Evolutionary conservation across 2,888 invertebrate genomes (phyloP).

Genomic region (Conomelus anceps): DNA sequence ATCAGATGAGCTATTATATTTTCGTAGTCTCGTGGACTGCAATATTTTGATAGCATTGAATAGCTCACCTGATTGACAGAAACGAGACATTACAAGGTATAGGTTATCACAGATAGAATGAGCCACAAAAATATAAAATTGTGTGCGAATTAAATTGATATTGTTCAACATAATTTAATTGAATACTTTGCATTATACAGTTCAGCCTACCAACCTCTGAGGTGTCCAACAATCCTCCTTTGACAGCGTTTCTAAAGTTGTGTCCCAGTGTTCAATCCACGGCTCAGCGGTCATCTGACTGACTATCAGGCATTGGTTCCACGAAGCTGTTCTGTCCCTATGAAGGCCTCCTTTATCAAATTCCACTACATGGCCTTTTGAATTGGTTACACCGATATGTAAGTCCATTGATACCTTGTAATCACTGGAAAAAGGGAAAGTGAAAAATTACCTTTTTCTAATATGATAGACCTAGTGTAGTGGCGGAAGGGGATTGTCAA

Average conservation of each 20-base stretch:
- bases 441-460: neutral
- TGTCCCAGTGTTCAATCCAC: constrained; percentile 65
- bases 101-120: too few relatives aligned
- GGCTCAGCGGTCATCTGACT: constrained; percentile 43
- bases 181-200: too few relatives aligned
- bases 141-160: too few relatives aligned
- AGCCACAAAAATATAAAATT: too few relatives aligned
- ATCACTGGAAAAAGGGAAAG: constrained; percentile 52
- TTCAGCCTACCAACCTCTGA: constrained; percentile 36
- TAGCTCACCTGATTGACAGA: too few relatives aligned
- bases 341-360: constrained; percentile 73
- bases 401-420: constrained; percentile 77
- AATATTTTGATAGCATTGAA: too few relatives aligned
- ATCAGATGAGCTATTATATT: too few relatives aligned
- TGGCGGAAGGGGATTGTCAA: too few relatives aligned
- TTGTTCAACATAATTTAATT: too few relatives aligned
- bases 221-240: constrained; percentile 40
- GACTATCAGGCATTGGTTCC: constrained; percentile 44
- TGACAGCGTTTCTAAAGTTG: constrained; percentile 56
- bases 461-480: too few relatives aligned
- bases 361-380: constrained; percentile 70
- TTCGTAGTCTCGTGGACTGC: too few relatives aligned
- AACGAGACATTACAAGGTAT: too few relatives aligned
- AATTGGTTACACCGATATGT: constrained; percentile 85
- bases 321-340: constrained; percentile 41